Conservation (phyloP, 1,140 invertebrate genomes). For the Cydia fagiglandana region DNA sequence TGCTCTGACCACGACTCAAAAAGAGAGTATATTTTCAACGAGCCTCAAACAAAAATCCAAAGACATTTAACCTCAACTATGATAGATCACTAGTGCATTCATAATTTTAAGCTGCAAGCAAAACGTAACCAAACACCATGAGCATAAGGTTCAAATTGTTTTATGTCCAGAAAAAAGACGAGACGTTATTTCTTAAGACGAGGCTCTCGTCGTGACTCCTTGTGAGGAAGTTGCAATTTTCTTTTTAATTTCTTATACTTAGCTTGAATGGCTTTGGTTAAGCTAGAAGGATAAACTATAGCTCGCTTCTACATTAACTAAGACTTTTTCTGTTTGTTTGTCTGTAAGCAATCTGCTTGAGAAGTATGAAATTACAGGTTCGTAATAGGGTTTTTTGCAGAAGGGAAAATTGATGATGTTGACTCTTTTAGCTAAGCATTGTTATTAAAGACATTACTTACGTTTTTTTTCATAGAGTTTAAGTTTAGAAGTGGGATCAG, state of each 20-base stretch:
- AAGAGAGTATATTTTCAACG: constrained; percentile 21
- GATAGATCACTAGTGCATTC: constrained; percentile 23
- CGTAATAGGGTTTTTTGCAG: neutral
- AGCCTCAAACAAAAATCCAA: constrained; percentile 15
- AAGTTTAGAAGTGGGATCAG: too few species aligned
- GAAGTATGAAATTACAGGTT: constrained; percentile 11
- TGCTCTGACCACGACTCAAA: neutral
- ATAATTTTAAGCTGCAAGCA: neutral
- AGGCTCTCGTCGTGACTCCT: constrained; percentile 22
- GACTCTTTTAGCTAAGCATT: neutral
- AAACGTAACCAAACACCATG: neutral
- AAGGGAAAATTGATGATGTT: constrained; percentile 12
- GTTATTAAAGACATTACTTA: neutral
- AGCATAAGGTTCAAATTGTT: neutral
- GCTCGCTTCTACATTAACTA: constrained; percentile 16
- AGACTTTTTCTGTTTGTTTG: constrained; percentile 16
- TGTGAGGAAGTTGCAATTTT: constrained; percentile 29
- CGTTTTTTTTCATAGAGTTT: neutral
- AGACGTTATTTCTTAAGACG: constrained; percentile 20
- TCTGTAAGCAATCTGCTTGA: constrained; percentile 14
- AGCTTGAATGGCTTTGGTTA: constrained; percentile 17
- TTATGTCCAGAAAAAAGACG: neutral
- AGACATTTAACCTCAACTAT: constrained; percentile 24
- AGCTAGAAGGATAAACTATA: constrained; percentile 21
- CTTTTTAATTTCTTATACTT: constrained; percentile 31